Conservation (phyloP, 2,797 vertebrate species). For the Rhabdophis nuchalis region DNA sequence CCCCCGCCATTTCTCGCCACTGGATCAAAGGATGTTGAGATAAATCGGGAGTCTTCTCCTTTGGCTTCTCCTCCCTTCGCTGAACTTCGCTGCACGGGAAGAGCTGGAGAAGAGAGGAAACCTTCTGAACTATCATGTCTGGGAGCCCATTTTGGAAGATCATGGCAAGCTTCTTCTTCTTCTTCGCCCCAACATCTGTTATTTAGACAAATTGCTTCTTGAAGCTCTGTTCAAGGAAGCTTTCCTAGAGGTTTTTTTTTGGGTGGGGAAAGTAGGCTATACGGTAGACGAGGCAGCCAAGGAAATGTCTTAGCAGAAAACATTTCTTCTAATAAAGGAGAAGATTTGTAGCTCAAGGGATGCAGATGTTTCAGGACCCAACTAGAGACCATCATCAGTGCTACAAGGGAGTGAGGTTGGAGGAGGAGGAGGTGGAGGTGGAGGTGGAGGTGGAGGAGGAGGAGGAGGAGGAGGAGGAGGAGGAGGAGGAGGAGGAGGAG, state of each 20-base stretch:
- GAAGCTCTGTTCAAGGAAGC: background rate
- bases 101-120: background rate
- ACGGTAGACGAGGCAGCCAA: background rate
- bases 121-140: background rate
- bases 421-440: too few species aligned
- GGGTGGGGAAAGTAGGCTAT: background rate
- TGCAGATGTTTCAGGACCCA: too few species aligned
- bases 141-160: background rate
- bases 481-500: too few species aligned
- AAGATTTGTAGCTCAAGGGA: background rate
- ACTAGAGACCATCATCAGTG: too few species aligned
- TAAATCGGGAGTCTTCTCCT: background rate
- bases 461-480: too few species aligned
- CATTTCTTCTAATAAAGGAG: background rate
- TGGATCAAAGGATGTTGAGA: background rate
- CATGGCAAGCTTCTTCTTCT: too few species aligned
- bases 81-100: background rate
- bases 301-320: background rate
- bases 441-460: too few species aligned
- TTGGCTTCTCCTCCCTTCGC: background rate
- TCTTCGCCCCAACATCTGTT: background rate
- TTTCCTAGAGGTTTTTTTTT: background rate
- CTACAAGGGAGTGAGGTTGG: too few species aligned
- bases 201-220: background rate
- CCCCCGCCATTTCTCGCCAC: accelerated